Base-by-base conservation (phyloP, 1,140 invertebrate species). In the Colletes gigas region DNA sequence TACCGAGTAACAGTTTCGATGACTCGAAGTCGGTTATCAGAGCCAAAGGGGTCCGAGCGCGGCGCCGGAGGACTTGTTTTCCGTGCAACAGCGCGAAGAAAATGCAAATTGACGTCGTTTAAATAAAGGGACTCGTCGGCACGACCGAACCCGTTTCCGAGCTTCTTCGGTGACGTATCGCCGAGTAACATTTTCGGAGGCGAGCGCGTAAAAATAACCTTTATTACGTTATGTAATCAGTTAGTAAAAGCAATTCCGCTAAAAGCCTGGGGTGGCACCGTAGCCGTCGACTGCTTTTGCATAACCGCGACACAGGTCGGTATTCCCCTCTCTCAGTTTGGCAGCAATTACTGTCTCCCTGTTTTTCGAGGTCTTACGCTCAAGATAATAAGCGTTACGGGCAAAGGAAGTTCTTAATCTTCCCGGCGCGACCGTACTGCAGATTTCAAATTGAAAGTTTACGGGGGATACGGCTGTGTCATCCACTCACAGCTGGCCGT, bases 171-270 rank as follows among this genome's bases (percentile, higher is more conserved):
- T 84, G 82, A 84, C 71, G 73, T 83, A 84, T 83, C 66, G 67
- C 67, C 21, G 70, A 57, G 50, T 60, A 68, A 81, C 70, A 41
- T 84, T 85, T 47, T 83, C 82, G 70, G 70, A 83, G 82, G 41
- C 67, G 59, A 57, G 70, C 30, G 63, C 80, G 77, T 79, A 83
- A 86, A 87, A 86, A 87, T 83, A 85, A 76, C 72, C 77, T 85
- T 87, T 87, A 86, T 87, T 86, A 81, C 78, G 82, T 86, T 84
- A 86, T 73, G 78, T 87, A 84, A 87, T 87, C 84, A 87, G 84
- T 86, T 87, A 86, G 85, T 84, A 86, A 86, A 87, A 87, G 85
- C 85, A 87, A 87, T 87, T 86, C 83, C 74, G 78, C 84, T 87
- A 87, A 87, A 87, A 87, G 85, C 85, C 54, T 86, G 55, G 69